These are phyloP conservation scores for Miichthys miiuy DNA, from an alignment of 2,797 vertebrate species.

Conservation along the genomic window DNA sequence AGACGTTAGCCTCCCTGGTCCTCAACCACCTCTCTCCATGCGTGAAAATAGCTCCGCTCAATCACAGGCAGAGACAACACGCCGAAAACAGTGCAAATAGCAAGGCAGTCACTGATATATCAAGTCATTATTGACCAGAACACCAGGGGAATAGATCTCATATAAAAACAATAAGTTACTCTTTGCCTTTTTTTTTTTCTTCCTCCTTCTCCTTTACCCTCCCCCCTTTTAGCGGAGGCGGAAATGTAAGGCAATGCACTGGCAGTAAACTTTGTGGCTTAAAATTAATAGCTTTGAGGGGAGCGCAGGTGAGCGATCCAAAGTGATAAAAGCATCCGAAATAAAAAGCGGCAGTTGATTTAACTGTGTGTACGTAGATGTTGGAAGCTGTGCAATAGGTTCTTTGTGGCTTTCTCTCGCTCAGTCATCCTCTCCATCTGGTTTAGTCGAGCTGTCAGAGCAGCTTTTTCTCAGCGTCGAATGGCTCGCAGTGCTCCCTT, in stretches of 20 bases:
- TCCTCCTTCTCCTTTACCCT: conserved; percentile 35
- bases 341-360: conserved; percentile 70
- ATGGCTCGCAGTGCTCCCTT: conserved; percentile 52
- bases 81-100: conserved; percentile 89
- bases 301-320: conserved; percentile 84
- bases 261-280: conserved; percentile 90
- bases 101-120: conserved; percentile 85
- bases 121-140: conserved; percentile 89
- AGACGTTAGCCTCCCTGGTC: conserved; percentile 87
- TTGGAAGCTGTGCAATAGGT: conserved; percentile 31
- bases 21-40: conserved; percentile 81
- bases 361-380: conserved; percentile 64
- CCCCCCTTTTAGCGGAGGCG: conserved; percentile 69
- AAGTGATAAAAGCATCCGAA: conserved; percentile 78
- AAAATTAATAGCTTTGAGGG: conserved; percentile 90
- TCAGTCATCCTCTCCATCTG: conserved; percentile 53
- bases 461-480: conserved; percentile 24
- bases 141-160: conserved; percentile 87
- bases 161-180: conserved; percentile 90
- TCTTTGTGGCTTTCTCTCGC: conserved; percentile 43
- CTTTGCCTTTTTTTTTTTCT: conserved; percentile 68
- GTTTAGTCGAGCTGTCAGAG: conserved; percentile 60
- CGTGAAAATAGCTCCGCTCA: conserved; percentile 86
- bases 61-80: conserved; percentile 87
- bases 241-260: conserved; percentile 66